Percentiles rank a stretch among this genome's conserved stretches.
phyloP scores from a whole-genome alignment of 1,140 invertebrate species.

The Zaprionus gabonicus region DNA sequence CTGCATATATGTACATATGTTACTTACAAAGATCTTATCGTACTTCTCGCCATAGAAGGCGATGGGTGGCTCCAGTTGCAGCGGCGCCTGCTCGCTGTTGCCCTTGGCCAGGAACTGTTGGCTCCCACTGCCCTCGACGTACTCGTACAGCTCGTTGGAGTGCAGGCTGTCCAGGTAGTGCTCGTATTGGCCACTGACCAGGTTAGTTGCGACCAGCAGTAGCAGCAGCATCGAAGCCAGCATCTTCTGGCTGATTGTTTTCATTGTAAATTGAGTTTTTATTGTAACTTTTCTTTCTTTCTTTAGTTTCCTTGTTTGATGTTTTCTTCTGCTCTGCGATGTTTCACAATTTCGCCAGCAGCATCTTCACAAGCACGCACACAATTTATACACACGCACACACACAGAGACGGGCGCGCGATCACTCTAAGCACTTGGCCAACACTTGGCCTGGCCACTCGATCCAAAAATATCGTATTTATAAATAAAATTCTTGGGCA shows the following conservation, averaged over 20 bases:
- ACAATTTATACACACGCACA: constrained; percentile 17
- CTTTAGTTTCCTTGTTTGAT: constrained; percentile 24
- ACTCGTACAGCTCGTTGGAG: constrained; percentile 73
- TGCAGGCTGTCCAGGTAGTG: constrained; percentile 70
- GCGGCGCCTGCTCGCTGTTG: constrained; percentile 80
- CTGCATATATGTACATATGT: neutral
- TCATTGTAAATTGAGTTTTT: constrained; percentile 43
- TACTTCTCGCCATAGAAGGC: constrained; percentile 90
- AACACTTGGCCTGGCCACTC: constrained; percentile 26
- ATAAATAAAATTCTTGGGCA: constrained; percentile 45
- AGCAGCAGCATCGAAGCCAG: constrained; percentile 47
- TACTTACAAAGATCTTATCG: constrained; percentile 91
- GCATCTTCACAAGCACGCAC: constrained; percentile 59
- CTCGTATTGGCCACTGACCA: constrained; percentile 59
- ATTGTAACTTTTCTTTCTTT: constrained; percentile 3
- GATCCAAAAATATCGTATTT: constrained; percentile 58
- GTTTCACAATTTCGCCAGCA: constrained; percentile 67
- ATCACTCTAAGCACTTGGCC: constrained; percentile 29
- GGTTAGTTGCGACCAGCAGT: constrained; percentile 29
- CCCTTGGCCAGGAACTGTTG: constrained; percentile 76
- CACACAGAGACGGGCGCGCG: neutral
- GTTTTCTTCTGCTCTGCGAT: constrained; percentile 28
- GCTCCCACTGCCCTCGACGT: constrained; percentile 44
- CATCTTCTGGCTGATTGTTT: constrained; percentile 54
- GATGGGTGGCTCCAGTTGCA: constrained; percentile 87